phyloP scores from a whole-genome alignment of 2,888 invertebrate species.

The Gryllus longicercus region DNA sequence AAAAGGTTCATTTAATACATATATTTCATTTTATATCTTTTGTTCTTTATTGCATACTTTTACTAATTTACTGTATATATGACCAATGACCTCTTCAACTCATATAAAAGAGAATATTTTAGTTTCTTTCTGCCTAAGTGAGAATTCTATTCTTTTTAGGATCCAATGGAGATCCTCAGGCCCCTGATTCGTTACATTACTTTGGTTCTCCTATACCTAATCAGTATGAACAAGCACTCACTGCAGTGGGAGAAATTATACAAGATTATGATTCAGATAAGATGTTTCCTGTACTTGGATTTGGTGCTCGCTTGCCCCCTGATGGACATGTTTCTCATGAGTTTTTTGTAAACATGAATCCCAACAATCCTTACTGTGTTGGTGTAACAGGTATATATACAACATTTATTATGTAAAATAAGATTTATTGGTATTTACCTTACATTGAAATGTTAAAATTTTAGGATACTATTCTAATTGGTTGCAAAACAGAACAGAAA shows the following conservation, averaged over 20 bases:
- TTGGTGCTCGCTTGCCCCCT: constrained; percentile 51
- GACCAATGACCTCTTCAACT: no score
- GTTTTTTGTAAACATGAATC: constrained; percentile 52
- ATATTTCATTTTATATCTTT: no score
- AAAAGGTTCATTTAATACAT: no score
- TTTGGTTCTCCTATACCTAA: constrained; percentile 43
- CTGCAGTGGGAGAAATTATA: constrained; percentile 49
- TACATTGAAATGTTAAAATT: no score
- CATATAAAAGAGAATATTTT: no score
- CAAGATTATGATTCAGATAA: constrained; percentile 53
- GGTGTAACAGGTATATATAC: constrained; percentile 46
- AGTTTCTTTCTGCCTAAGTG: no score
- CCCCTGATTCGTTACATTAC: constrained; percentile 49
- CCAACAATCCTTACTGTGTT: constrained; percentile 52
- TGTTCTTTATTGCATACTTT: no score
- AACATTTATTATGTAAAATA: no score
- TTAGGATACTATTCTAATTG: no score
- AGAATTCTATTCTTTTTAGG: constrained; percentile 38
- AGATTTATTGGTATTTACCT: no score
- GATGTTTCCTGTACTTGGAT: constrained; percentile 49
- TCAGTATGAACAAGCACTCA: constrained; percentile 49
- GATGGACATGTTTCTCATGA: constrained; percentile 47
- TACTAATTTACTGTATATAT: no score
- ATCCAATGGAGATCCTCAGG: constrained; percentile 48
- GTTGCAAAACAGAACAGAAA: no score